These are phyloP conservation scores for Muscina levida DNA, from an alignment of 2,888 invertebrate species.

Conservation along the genomic window DNA sequence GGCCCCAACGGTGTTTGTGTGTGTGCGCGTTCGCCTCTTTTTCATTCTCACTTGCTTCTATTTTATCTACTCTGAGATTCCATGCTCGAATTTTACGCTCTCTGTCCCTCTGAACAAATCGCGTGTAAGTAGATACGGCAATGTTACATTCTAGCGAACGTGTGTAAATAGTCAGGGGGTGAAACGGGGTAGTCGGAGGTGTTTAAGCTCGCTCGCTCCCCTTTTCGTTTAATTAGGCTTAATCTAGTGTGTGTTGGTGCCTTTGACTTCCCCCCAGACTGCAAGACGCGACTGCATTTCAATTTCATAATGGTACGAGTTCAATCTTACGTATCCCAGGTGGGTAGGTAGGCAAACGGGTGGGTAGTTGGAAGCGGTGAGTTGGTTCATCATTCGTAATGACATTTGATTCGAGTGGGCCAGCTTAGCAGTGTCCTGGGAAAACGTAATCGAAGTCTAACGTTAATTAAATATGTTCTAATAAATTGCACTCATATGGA, in stretches of 20 bases:
- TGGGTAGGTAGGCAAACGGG: background rate
- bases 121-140: constrained; percentile 35
- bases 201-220: constrained; percentile 33
- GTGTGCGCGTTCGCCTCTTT: constrained; percentile 43
- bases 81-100: constrained; percentile 47
- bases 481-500: too few relatives aligned
- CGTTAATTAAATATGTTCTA: too few relatives aligned
- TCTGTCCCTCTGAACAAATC: constrained; percentile 9
- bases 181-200: constrained; percentile 33
- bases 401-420: too few relatives aligned
- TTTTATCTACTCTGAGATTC: constrained; percentile 44
- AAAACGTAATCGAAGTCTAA: too few relatives aligned
- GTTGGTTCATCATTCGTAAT: background rate
- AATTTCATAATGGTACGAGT: constrained; percentile 21
- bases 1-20: constrained; percentile 51
- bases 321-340: background rate
- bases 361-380: background rate
- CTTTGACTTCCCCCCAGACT: constrained; percentile 17
- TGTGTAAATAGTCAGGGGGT: constrained; percentile 25
- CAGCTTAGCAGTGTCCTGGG: too few relatives aligned
- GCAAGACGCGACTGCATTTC: constrained; percentile 30
- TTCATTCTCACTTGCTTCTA: constrained; percentile 33
- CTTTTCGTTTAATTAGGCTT: constrained; percentile 32
- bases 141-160: constrained; percentile 31
- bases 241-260: constrained; percentile 28